Conservation (phyloP, 2,797 vertebrate genomes). For the Capromys pilorides region DNA sequence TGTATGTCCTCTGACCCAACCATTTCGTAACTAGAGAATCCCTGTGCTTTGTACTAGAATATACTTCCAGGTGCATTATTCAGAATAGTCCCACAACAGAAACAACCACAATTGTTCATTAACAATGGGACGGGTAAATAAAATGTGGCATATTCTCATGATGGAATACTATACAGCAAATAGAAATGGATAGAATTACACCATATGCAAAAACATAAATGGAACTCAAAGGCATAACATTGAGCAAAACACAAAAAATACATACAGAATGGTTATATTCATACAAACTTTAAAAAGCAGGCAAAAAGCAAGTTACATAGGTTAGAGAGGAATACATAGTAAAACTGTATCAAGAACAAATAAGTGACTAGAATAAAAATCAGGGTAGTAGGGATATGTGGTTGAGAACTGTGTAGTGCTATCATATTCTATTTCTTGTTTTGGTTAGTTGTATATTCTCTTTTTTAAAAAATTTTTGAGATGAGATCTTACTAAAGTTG, state of each 20-base stretch:
- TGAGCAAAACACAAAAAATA: constrained; percentile 35
- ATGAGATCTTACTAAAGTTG: neutral
- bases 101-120: neutral
- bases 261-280: neutral
- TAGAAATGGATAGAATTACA: neutral
- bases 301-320: neutral
- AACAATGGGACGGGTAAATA: neutral
- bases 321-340: neutral
- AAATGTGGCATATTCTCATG: neutral
- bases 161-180: neutral
- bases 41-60: neutral
- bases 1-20: neutral
- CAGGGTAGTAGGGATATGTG: neutral
- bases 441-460: neutral
- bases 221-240: constrained; percentile 12
- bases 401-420: neutral
- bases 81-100: neutral
- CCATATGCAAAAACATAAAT: constrained; percentile 40
- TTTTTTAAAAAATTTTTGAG: neutral
- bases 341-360: constrained; percentile 56
- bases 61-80: neutral
- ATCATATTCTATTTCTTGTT: constrained; percentile 9
- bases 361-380: constrained; percentile 3
- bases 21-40: constrained; percentile 1
- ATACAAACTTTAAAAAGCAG: constrained; percentile 13